Conservation (phyloP, 2,888 invertebrate species). For the Drosophila suboccidentalis region DNA sequence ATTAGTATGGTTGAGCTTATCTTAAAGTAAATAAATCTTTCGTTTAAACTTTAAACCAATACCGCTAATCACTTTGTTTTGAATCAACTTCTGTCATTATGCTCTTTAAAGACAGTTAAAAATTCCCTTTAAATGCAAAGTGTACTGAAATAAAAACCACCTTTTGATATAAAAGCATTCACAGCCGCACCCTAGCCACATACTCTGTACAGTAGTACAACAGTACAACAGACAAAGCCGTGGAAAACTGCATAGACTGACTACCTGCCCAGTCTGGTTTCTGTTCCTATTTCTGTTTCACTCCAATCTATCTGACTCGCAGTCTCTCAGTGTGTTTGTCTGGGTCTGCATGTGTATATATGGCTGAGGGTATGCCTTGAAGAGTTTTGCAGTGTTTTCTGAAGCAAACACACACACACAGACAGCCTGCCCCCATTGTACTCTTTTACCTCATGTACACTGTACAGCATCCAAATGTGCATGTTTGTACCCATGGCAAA, state of each 20-base stretch:
- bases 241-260: constrained; percentile 59
- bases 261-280: constrained; percentile 53
- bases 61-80: constrained; percentile 11
- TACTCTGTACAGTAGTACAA: constrained; percentile 31
- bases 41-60: not conserved
- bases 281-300: not conserved
- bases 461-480: constrained; percentile 56
- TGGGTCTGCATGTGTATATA: constrained; percentile 46
- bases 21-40: not conserved
- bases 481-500: constrained; percentile 76
- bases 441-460: constrained; percentile 18
- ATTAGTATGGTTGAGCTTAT: not conserved
- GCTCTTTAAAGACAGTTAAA: constrained; percentile 31
- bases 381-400: constrained; percentile 73
- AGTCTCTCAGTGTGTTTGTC: constrained; percentile 51
- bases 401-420: constrained; percentile 42
- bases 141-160: constrained; percentile 75
- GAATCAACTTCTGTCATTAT: constrained; percentile 17
- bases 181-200: constrained; percentile 54
- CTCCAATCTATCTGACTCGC: constrained; percentile 38
- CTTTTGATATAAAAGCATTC: constrained; percentile 75
- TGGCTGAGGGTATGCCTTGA: constrained; percentile 60
- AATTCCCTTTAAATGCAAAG: constrained; percentile 56
- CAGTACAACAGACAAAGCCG: constrained; percentile 58
- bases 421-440: constrained; percentile 49